Evolutionary conservation across 2,888 invertebrate species (phyloP).

Genomic region (Pyrgus malvae): DNA sequence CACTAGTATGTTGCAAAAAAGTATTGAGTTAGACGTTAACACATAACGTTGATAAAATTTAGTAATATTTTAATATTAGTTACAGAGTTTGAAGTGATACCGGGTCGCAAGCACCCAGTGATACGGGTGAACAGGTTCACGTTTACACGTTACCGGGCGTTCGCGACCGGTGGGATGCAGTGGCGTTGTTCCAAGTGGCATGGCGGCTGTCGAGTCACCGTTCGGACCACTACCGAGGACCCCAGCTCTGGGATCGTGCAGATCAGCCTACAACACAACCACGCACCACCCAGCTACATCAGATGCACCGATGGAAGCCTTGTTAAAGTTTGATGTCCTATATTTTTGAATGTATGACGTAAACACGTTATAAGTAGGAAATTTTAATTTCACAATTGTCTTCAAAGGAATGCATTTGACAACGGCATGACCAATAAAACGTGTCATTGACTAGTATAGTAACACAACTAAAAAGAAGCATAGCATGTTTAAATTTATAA

Average conservation of each 20-base stretch:
- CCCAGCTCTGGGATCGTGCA: constrained; percentile 23
- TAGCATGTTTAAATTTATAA: too few species aligned
- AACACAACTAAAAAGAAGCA: too few species aligned
- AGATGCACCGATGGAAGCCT: constrained; percentile 11
- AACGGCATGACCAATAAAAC: too few species aligned
- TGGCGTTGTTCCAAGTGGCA: constrained; percentile 39
- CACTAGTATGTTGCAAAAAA: too few species aligned
- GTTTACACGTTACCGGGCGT: constrained; percentile 33
- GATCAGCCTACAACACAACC: constrained; percentile 12
- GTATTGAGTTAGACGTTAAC: too few species aligned
- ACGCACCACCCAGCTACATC: constrained; percentile 18
- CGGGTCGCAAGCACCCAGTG: constrained; percentile 32
- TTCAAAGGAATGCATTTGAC: too few species aligned
- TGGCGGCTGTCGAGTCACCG: constrained; percentile 33
- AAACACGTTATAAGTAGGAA: too few species aligned
- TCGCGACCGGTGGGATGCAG: constrained; percentile 31
- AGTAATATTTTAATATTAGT: constrained; percentile 5
- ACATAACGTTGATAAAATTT: too few species aligned
- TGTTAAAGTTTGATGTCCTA: constrained; percentile 3
- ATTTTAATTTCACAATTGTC: too few species aligned
- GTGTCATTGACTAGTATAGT: too few species aligned
- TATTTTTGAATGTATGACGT: too few species aligned
- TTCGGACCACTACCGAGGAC: constrained; percentile 26
- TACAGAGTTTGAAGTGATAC: constrained; percentile 8
- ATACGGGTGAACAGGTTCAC: constrained; percentile 35